Conservation (phyloP, 2,113 vertebrate species). For the Nycticorax nycticorax region DNA sequence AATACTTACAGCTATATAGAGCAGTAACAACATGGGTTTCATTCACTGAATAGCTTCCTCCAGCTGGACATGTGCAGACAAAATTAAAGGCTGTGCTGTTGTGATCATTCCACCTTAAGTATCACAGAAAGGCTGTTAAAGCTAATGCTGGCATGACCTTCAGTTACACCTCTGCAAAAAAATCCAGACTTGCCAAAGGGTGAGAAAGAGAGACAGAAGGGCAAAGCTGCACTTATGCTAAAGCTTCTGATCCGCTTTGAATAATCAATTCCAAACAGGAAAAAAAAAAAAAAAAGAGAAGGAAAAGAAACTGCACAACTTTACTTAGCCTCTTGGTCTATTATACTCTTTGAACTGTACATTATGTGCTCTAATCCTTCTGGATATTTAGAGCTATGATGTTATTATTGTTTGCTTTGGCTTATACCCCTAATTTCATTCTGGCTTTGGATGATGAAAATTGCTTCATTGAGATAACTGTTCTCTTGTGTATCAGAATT, state of each 20-base stretch:
- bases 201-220: neutral
- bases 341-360: neutral
- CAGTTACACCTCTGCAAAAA: neutral
- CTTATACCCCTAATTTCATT: neutral
- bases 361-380: neutral
- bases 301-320: neutral
- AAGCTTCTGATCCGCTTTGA: neutral
- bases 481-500: neutral
- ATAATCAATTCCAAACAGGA: neutral
- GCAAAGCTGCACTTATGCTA: neutral
- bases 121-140: neutral
- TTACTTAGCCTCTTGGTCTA: neutral
- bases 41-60: neutral
- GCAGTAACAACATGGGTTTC: neutral
- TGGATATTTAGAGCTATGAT: neutral
- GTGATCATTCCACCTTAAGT: neutral
- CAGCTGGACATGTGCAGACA: neutral
- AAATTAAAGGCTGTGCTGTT: neutral
- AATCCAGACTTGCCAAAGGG: neutral
- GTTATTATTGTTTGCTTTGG: neutral
- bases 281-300: fast-evolving
- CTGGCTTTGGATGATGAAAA: neutral
- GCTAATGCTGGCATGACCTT: neutral
- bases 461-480: neutral
- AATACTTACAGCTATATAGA: neutral